phyloP scores from a whole-genome alignment of 2,888 invertebrate genomes.

The Agrotis puta region DNA sequence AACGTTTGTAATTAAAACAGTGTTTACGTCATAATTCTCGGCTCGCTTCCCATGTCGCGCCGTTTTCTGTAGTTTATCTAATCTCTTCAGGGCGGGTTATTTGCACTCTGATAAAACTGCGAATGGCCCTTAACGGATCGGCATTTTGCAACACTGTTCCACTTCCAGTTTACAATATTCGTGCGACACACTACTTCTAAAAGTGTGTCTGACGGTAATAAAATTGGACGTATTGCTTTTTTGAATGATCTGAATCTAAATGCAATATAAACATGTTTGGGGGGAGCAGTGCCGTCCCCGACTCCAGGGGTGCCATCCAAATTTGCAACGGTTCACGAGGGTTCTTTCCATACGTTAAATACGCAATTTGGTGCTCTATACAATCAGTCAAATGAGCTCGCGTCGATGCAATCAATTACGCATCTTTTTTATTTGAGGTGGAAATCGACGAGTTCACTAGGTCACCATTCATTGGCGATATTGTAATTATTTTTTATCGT shows the following conservation, averaged over 20 bases:
- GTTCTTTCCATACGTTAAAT: slow-evolving; percentile 89
- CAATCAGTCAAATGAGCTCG: slow-evolving; percentile 89
- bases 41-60: slow-evolving; percentile 79
- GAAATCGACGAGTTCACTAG: slow-evolving; percentile 77
- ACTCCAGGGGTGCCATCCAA: slow-evolving; percentile 77
- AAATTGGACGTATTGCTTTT: slow-evolving; percentile 70
- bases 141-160: slow-evolving; percentile 77
- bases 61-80: slow-evolving; percentile 86
- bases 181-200: slow-evolving; percentile 47
- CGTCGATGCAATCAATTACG: slow-evolving; percentile 88
- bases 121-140: slow-evolving; percentile 84
- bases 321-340: slow-evolving; percentile 88
- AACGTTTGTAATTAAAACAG: slow-evolving; percentile 71
- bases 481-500: slow-evolving; percentile 55
- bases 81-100: slow-evolving; percentile 87
- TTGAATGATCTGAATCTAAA: slow-evolving; percentile 78
- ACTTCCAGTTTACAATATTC: slow-evolving; percentile 63
- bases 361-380: slow-evolving; percentile 88
- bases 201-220: slow-evolving; percentile 47
- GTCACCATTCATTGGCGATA: slow-evolving; percentile 69
- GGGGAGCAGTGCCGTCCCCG: slow-evolving; percentile 69
- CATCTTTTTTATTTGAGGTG: slow-evolving; percentile 82
- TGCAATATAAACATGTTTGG: slow-evolving; percentile 81
- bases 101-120: slow-evolving; percentile 87
- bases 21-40: slow-evolving; percentile 72